Base-by-base conservation (phyloP, 2,113 vertebrate species). In the Semnornis frantzii region DNA sequence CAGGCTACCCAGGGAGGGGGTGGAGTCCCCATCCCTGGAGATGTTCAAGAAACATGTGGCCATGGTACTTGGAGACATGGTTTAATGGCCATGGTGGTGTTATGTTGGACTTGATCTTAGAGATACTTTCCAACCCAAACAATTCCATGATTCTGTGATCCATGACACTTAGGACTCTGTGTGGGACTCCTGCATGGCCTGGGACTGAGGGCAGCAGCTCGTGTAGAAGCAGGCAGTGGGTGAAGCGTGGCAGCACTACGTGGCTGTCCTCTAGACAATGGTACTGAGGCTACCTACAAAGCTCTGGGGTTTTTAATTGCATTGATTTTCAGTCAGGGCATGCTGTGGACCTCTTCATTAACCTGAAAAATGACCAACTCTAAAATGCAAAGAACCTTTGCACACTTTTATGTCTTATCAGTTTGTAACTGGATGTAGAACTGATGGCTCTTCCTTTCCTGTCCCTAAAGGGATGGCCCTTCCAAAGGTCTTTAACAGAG, bases 361-460 rank as follows among this genome's bases (percentile, higher is more conserved):
- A n/a, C 0, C 2, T 30, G 69, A 74, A 48, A 82, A 94, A 80
- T 12, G 28, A 33, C 31, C 12, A 39, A 31, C 52, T 91, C 37
- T 39, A 30, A 68, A 66, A 59, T 0, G 12, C 31, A 70, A 72
- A 42, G 85, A 59, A n/a, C 57, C 30, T 83, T 63, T 59, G 79
- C 60, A 5, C 79, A 58, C 57, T 52, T 68, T 10, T 27, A 12
- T 44, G 85, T 63, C 85, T 74, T 63, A 78, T 42, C 20, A 31
- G n/a, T 17, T 87, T 77, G 72, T 80, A 86, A 79, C 15, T 71
- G n/a, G 82, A 66, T 33, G 28, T 23, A 1, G 73, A 69, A 48
- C 30, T 34, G 74, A 33, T 58, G 86, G 69, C 62, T 94, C 85
- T 95, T 94, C 94, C 87, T 96, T 95, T 89, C 90, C 81, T 55